Percentiles rank a stretch among this genome's conserved stretches.
Conservation (phyloP, 2,113 vertebrate genomes). For the Scalopus aquaticus region DNA sequence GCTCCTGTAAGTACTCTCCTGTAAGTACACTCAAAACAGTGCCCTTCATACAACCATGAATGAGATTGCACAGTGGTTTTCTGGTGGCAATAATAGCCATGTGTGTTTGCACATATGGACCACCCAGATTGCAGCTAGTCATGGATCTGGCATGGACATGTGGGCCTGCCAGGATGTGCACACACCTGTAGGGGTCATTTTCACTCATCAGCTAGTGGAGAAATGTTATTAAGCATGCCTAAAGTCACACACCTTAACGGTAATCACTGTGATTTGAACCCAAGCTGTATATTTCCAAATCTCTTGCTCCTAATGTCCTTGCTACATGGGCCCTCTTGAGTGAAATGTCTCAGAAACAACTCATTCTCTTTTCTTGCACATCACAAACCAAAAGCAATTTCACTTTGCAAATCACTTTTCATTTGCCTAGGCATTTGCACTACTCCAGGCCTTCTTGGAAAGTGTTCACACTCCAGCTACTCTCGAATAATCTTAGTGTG, state of each 20-base stretch:
- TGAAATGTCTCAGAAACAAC: not conserved
- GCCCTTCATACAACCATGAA: accelerated
- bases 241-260: not conserved
- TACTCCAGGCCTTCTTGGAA: not conserved
- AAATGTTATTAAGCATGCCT: not conserved
- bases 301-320: not conserved
- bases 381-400: not conserved
- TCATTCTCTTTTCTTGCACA: not conserved
- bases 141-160: not conserved
- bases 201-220: not conserved
- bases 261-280: not conserved
- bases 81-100: not conserved
- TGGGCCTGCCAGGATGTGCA: not conserved
- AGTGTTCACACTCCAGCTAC: not conserved
- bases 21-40: not conserved
- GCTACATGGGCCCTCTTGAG: not conserved
- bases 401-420: not conserved
- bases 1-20: not conserved
- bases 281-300: not conserved
- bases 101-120: not conserved
- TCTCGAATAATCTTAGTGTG: not conserved
- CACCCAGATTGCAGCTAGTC: not conserved
- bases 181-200: not conserved
- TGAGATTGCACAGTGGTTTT: not conserved
- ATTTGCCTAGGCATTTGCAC: not conserved